Evolutionary conservation across 2,797 vertebrate species (phyloP), one percentile per base, ranked within the genome.

Genomic region (Amniataba percoides): DNA sequence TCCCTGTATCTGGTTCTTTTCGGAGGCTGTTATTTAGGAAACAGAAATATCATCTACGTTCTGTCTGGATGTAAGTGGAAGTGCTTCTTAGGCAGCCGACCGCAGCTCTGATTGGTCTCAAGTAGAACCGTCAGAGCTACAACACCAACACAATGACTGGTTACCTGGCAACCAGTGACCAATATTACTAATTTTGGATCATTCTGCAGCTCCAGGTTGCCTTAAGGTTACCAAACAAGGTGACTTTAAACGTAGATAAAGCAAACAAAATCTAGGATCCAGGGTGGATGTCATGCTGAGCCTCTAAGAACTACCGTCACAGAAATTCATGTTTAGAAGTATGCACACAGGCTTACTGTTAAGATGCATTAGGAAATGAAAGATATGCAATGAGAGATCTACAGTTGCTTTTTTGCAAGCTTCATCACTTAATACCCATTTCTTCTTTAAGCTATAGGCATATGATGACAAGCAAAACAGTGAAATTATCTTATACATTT

Each of bases 131-230:
- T 81, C 60, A 68, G 55, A 81, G 79, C 73, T 51, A 31, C 45
- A 74, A 53, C 66, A 79, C 51, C 36, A 69, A 60, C 62, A 81
- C 59, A 71, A 72, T 69, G 77, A 81, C 58, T 60, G 63, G 93
- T 92, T 84, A 88, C 90, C 81, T 90, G 87, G 89, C 90, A 93
- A 94, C 90, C 81, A 68, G 81, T 81, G 81, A 83, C 78, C 59
- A 49, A 69, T 42, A 80, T 81, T 64, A 65, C 66, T 82, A 70
- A 81, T 85, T 82, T 79, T 71, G 72, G 56, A 71, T 84, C 36
- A 77, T 72, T 85, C 53, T 74, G 70, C 18, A 31, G 53, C 65
- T 74, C 19, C 55, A 45, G 65, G 55, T 74, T 57, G 68, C 23
- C 19, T 48, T 12, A 40, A 59, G 58, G 72, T 53, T 23, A 21